phyloP scores from a whole-genome alignment of 2,888 invertebrate genomes.

The Rhagonycha fulva region DNA sequence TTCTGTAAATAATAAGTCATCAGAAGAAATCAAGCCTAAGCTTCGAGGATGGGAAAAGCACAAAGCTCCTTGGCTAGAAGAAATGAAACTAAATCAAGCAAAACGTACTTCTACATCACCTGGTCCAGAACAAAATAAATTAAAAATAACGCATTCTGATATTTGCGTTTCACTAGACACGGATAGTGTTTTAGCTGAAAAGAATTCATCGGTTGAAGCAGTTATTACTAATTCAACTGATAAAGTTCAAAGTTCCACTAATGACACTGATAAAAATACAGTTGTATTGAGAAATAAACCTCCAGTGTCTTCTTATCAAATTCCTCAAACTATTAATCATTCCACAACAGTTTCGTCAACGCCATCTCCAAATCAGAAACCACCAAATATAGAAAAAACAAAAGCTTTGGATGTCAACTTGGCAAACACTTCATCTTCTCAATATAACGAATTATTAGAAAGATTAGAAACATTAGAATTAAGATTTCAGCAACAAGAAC shows the following conservation, averaged over 20 bases:
- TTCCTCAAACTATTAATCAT: conserved; percentile 38
- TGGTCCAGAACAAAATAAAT: conserved; percentile 43
- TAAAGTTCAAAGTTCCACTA: conserved; percentile 44
- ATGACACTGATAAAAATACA: conserved; percentile 43
- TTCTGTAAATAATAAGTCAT: conserved; percentile 1
- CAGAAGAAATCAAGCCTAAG: conserved; percentile 62
- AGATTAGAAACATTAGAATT: conserved; percentile 62
- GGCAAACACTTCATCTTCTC: conserved; percentile 39
- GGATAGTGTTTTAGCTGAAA: conserved; percentile 19
- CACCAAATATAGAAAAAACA: conserved; percentile 24
- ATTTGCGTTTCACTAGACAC: conserved; percentile 28
- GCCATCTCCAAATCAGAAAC: conserved; percentile 22
- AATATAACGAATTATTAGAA: conserved; percentile 51
- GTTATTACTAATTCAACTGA: conserved; percentile 39
- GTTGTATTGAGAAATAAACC: conserved; percentile 36
- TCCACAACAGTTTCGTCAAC: conserved; percentile 26
- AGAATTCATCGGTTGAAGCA: conserved; percentile 21
- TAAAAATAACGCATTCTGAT: conserved; percentile 39
- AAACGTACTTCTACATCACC: conserved; percentile 62
- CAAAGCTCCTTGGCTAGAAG: conserved; percentile 80
- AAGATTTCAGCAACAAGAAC: conserved; percentile 63
- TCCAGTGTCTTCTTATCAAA: conserved; percentile 28
- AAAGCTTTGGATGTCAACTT: not conserved
- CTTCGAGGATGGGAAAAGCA: conserved; percentile 74
- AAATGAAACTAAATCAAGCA: conserved; percentile 78